Evolutionary conservation across 2,113 vertebrate species (phyloP).

Genomic region (Chaenocephalus aceratus): DNA sequence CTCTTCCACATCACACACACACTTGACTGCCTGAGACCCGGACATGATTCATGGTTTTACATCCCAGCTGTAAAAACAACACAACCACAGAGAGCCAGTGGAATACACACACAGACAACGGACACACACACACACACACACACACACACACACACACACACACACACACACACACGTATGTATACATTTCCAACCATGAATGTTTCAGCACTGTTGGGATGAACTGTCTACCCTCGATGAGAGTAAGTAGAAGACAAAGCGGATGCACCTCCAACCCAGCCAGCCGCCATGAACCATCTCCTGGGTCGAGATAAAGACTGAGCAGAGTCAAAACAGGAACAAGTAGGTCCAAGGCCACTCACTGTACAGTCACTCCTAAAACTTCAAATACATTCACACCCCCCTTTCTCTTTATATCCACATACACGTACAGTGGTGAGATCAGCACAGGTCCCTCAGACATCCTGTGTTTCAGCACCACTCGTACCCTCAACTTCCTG

Average conservation of each 20-base stretch:
- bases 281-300: slow-evolving; percentile 9
- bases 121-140: too few relatives aligned
- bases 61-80: slow-evolving; percentile 76
- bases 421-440: slow-evolving; percentile 25
- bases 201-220: slow-evolving; percentile 34
- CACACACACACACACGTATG: too few relatives aligned
- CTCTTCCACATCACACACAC: slow-evolving; percentile 51
- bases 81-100: slow-evolving; percentile 44
- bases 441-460: slow-evolving; percentile 58
- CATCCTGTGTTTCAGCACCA: slow-evolving; percentile 69
- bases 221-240: slow-evolving; percentile 43
- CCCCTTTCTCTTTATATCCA: slow-evolving; percentile 9
- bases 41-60: slow-evolving; percentile 63
- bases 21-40: slow-evolving; percentile 39
- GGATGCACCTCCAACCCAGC: slow-evolving; percentile 1
- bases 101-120: slow-evolving; percentile 47
- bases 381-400: neutral
- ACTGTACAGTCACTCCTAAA: neutral
- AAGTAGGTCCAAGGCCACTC: slow-evolving; percentile 38
- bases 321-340: slow-evolving; percentile 60
- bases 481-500: slow-evolving; percentile 62
- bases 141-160: too few relatives aligned
- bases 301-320: slow-evolving; percentile 51
- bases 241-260: slow-evolving; percentile 38
- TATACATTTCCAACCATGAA: neutral